Evolutionary conservation across 1,140 invertebrate species (phyloP), one percentile per base, ranked within the genome.

Genomic region (Eurosta solidaginis): DNA sequence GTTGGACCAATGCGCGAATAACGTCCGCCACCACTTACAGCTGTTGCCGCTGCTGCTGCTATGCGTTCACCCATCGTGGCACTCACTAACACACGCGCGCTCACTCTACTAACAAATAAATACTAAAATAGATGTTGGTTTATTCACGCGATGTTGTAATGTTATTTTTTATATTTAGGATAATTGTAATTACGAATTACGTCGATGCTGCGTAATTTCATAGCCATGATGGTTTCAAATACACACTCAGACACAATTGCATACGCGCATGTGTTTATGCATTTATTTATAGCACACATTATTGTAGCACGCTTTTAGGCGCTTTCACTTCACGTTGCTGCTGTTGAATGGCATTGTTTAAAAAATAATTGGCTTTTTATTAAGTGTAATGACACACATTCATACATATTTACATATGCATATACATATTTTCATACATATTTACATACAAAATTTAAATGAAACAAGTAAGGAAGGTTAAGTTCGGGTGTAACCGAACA

Each of bases 1-100:
- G 89, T 90, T 80, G 90, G 90, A 49, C 87, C 87, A 36, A 88
- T 83, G 9, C 87, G 83, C 29, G 87, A 82, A 79, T 88, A 82
- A 6, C 88, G 83, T 54, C 85, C 81, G 63, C 80, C 81, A 42
- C 82, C 81, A 63, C 76, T 82, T 33, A 74, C 77, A 9, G 33
- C 52, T 20, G 20, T 52, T n/a, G 45, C 33, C 20, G 40, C 42
- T 50, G 59, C 74, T 76, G 36, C 14, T n/a, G 22, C 68, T 63
- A 59, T 44, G 52, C 54, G 76, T 63, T 77, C 77, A 49, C 59
- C 45, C 59, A 77, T 52, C 9, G 6, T 29, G 49, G 14, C 9
- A 14, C 40, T 20, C 33, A 45, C 77, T 22, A 12, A 75, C 68
- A 44, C 44, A 47, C 76, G 6, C 52, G 17, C 76, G 42, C 44